Conservation (phyloP, 2,888 invertebrate genomes). For the Drosophila lacicola region DNA sequence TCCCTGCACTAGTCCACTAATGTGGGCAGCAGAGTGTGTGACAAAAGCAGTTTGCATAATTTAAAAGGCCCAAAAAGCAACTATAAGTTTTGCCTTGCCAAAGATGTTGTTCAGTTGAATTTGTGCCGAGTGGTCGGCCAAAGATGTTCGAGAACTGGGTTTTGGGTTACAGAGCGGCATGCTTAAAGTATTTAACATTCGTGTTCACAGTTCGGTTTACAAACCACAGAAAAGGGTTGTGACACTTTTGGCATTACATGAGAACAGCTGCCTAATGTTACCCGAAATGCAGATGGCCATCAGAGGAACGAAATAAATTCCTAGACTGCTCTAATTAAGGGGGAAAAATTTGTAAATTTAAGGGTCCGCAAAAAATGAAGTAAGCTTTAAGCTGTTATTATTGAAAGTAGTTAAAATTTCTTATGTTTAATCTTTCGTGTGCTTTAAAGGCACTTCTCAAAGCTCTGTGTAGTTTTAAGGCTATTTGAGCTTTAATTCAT, state of each 20-base stretch:
- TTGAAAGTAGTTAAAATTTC: background rate
- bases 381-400: constrained; percentile 1
- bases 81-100: constrained; percentile 53
- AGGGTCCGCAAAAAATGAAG: no score
- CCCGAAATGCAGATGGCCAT: constrained; percentile 34
- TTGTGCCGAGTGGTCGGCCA: constrained; percentile 3
- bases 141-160: background rate
- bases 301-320: constrained; percentile 24
- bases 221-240: constrained; percentile 53
- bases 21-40: constrained; percentile 24
- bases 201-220: constrained; percentile 52
- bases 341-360: constrained; percentile 15
- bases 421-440: no score
- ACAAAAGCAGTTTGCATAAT: constrained; percentile 66
- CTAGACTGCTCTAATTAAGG: constrained; percentile 22
- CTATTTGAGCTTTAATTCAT: no score
- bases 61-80: constrained; percentile 65
- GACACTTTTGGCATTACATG: constrained; percentile 38
- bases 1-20: background rate
- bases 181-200: constrained; percentile 22
- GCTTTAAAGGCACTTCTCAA: background rate
- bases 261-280: constrained; percentile 48
- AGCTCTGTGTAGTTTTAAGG: background rate
- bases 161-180: constrained; percentile 27
- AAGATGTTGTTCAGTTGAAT: constrained; percentile 31